phyloP scores from a whole-genome alignment of 2,113 vertebrate genomes.

The Gymnorhina tibicen region DNA sequence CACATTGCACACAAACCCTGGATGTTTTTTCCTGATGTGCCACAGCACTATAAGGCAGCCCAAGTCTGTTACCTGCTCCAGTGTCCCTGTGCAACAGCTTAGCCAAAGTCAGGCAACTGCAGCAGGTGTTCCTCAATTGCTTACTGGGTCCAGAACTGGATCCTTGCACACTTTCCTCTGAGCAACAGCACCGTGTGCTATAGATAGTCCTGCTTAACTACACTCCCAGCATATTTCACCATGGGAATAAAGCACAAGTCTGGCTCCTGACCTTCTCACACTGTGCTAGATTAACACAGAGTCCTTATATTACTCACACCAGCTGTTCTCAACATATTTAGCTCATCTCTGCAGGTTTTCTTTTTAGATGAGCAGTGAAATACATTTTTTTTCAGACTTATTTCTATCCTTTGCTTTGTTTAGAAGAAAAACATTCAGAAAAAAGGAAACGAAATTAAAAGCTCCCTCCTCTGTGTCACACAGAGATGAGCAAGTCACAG shows the following conservation, averaged over 20 bases:
- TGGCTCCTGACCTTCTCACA: neutral
- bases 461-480: neutral
- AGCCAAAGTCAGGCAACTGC: neutral
- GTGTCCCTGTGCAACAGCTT: neutral
- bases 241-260: neutral
- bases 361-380: neutral
- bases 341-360: neutral
- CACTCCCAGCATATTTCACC: neutral
- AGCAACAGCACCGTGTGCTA: rapidly evolving
- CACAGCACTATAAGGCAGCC: neutral
- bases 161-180: neutral
- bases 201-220: neutral
- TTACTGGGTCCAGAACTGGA: neutral
- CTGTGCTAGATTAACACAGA: neutral
- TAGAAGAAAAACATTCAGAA: neutral
- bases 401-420: neutral
- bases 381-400: neutral
- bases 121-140: neutral
- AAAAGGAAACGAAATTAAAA: neutral
- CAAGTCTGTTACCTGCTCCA: neutral
- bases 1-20: neutral
- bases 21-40: neutral
- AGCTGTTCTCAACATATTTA: neutral
- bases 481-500: neutral
- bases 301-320: neutral